Conservation (phyloP, 2,888 invertebrate genomes). For the Noctua janthina region DNA sequence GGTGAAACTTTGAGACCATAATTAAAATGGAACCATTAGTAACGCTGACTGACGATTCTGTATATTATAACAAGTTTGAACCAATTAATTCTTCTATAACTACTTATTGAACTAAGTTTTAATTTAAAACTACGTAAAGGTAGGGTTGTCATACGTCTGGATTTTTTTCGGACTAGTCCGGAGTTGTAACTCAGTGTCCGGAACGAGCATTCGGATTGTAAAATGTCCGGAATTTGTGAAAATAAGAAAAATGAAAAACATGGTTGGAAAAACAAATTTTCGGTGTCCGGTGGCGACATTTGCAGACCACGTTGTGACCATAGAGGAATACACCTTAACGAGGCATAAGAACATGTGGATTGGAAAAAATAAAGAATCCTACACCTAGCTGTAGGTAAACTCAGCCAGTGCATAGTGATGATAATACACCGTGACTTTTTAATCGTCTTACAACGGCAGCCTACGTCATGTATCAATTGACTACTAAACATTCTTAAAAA, state of each 20-base stretch:
- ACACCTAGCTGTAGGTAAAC: background rate
- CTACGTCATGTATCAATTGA: too few species aligned
- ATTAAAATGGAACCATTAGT: constrained; percentile 51
- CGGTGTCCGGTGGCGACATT: background rate
- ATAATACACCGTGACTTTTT: too few species aligned
- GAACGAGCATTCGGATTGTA: background rate
- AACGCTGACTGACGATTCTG: constrained; percentile 45
- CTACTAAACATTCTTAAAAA: too few species aligned
- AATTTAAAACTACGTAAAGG: constrained; percentile 64
- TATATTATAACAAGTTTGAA: constrained; percentile 52
- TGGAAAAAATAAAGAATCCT: background rate
- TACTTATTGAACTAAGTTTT: constrained; percentile 62
- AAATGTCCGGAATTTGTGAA: too few species aligned
- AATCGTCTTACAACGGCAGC: too few species aligned
- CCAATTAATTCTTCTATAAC: constrained; percentile 65
- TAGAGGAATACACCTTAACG: background rate
- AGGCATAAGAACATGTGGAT: background rate
- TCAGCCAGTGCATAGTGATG: too few species aligned
- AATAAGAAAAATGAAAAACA: background rate
- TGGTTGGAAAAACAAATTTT: background rate
- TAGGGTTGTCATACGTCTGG: background rate
- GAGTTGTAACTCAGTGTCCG: background rate
- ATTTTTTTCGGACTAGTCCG: background rate
- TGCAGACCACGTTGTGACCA: background rate
- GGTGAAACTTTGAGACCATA: constrained; percentile 36